phyloP scores from a whole-genome alignment of 2,797 vertebrate species.

The Phrynocephalus forsythii region DNA sequence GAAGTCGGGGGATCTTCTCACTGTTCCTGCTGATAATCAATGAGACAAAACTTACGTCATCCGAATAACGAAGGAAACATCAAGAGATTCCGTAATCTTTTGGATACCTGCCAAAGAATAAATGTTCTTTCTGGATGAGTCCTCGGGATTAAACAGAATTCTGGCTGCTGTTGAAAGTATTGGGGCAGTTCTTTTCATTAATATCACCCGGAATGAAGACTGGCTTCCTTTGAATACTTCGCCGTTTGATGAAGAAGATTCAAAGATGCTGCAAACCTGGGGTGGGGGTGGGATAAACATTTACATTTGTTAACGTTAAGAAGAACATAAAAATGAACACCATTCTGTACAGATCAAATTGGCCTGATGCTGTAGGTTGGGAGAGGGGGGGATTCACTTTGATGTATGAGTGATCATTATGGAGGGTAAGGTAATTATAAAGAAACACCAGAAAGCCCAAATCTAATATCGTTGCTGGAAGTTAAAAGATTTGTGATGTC shows the following conservation, averaged over 20 bases:
- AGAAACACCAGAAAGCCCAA: slow-evolving; percentile 24
- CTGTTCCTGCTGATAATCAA: too few species aligned
- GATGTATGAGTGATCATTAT: slow-evolving; percentile 7
- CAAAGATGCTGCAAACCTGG: not conserved
- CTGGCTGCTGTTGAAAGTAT: not conserved
- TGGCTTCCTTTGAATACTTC: slow-evolving; percentile 10
- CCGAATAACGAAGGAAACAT: too few species aligned
- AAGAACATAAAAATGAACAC: slow-evolving; percentile 23
- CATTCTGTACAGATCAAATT: not conserved
- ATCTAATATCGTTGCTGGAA: not conserved
- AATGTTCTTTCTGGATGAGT: too few species aligned
- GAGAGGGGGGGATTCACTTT: slow-evolving; percentile 11
- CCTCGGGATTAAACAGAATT: not conserved
- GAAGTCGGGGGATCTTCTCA: too few species aligned
- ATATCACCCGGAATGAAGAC: not conserved
- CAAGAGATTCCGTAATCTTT: too few species aligned
- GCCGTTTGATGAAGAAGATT: not conserved
- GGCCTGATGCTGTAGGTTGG: not conserved
- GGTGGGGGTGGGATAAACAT: not conserved
- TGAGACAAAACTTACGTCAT: too few species aligned
- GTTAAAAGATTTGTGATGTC: slow-evolving; percentile 3
- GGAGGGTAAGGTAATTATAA: not conserved
- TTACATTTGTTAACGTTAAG: not conserved
- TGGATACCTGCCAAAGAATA: too few species aligned
- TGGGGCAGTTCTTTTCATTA: not conserved